phyloP scores from a whole-genome alignment of 2,888 invertebrate species.

The Carterocephalus palaemon region DNA sequence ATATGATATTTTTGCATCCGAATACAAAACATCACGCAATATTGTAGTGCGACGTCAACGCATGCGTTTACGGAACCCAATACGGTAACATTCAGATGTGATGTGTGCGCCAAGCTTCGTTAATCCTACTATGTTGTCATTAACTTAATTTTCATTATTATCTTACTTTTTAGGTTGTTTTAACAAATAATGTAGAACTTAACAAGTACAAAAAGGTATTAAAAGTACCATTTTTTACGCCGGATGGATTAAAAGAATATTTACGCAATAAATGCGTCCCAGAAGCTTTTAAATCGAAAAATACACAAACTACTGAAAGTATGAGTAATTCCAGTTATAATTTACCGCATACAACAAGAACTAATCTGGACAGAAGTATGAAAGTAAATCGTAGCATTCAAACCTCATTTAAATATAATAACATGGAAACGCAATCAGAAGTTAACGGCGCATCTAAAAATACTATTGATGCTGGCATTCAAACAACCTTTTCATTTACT shows the following conservation, averaged over 20 bases:
- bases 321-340: background rate
- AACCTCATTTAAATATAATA: background rate
- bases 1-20: too few relatives aligned
- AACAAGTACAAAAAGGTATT: constrained; percentile 33
- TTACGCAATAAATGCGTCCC: too few relatives aligned
- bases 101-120: too few relatives aligned
- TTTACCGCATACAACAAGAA: background rate
- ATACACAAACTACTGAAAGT: too few relatives aligned
- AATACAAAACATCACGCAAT: too few relatives aligned
- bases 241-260: constrained; percentile 42
- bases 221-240: constrained; percentile 38
- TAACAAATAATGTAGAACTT: constrained; percentile 44
- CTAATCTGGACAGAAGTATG: background rate
- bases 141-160: constrained; percentile 8
- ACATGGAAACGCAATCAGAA: background rate
- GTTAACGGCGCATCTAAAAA: background rate
- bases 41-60: too few relatives aligned
- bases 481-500: constrained; percentile 4
- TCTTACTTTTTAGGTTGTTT: constrained; percentile 44
- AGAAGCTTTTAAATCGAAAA: too few relatives aligned
- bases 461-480: constrained; percentile 7
- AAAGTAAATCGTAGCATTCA: background rate
- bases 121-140: too few relatives aligned
- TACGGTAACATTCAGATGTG: too few relatives aligned
- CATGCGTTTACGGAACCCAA: too few relatives aligned